Conservation (phyloP, 92 coral and sea anemone genomes). For the Zoanthus sansibaricus region DNA sequence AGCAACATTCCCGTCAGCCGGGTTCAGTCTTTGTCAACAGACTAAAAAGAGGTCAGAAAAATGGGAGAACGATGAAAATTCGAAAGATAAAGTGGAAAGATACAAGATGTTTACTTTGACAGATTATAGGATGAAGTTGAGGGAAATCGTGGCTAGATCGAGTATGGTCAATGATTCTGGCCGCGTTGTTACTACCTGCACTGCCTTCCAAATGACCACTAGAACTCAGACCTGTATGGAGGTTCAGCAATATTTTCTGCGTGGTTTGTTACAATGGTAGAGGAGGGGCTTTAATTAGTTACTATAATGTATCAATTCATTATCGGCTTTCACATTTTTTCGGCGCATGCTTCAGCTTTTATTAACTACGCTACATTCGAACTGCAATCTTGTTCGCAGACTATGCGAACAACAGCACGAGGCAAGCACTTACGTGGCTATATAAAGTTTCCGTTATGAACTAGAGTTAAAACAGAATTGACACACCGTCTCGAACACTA, state of each 20-base stretch:
- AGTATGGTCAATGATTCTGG: neutral
- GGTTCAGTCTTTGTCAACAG: constrained; percentile 16
- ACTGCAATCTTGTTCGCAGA: constrained; percentile 20
- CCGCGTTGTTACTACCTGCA: constrained; percentile 8
- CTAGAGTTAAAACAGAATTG: neutral
- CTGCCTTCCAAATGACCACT: constrained; percentile 9
- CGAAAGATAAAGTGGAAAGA: constrained; percentile 14
- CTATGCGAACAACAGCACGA: neutral
- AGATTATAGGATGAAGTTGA: constrained; percentile 4
- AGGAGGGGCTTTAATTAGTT: neutral
- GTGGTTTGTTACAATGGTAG: neutral
- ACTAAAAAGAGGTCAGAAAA: neutral
- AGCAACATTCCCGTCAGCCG: neutral
- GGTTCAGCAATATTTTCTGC: constrained; percentile 12
- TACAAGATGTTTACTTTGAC: constrained; percentile 9
- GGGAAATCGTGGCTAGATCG: neutral
- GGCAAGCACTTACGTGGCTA: neutral
- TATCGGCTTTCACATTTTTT: constrained; percentile 9
- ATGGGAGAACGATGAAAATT: neutral
- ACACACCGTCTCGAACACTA: neutral
- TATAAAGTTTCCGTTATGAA: constrained; percentile 3
- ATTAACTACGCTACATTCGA: neutral
- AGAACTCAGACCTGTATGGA: neutral
- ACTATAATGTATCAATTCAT: neutral
- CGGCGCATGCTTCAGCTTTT: constrained; percentile 6